These are phyloP conservation scores for Melanotus villosus DNA, from an alignment of 2,888 invertebrate species.

Conservation along the genomic window DNA sequence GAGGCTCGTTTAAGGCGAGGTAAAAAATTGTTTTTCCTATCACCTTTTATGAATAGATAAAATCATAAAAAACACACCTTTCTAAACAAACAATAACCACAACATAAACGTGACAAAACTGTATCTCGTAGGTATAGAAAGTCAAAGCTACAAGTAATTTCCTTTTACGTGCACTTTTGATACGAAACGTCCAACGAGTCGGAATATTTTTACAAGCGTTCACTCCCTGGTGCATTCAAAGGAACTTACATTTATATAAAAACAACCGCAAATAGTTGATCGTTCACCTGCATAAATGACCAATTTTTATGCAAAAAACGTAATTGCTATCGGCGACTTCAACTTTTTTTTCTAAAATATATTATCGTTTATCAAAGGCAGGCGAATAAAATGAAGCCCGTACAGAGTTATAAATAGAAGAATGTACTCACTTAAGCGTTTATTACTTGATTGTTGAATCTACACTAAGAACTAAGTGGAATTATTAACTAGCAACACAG, in stretches of 20 bases:
- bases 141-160: conserved; percentile 39
- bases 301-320: conserved; percentile 27
- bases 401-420: neutral
- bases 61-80: conserved; percentile 40
- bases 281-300: conserved; percentile 19
- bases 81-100: conserved; percentile 46
- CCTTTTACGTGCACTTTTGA: conserved; percentile 38
- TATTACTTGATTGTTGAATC: conserved; percentile 10
- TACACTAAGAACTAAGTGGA: conserved; percentile 37
- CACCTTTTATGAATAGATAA: too few species aligned
- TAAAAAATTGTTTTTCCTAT: too few species aligned
- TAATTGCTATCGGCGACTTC: neutral
- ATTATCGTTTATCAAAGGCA: too few species aligned
- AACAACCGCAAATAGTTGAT: conserved; percentile 21
- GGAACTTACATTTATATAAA: too few species aligned
- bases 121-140: conserved; percentile 42
- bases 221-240: conserved; percentile 21
- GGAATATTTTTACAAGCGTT: conserved; percentile 31
- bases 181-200: conserved; percentile 9
- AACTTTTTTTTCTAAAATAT: neutral
- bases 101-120: conserved; percentile 44
- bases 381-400: neutral
- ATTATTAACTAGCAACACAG: conserved; percentile 23
- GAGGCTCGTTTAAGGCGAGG: too few species aligned
- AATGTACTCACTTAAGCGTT: conserved; percentile 35